phyloP scores from a whole-genome alignment of 2,797 vertebrate genomes.

The Rhodeus uyekii region DNA sequence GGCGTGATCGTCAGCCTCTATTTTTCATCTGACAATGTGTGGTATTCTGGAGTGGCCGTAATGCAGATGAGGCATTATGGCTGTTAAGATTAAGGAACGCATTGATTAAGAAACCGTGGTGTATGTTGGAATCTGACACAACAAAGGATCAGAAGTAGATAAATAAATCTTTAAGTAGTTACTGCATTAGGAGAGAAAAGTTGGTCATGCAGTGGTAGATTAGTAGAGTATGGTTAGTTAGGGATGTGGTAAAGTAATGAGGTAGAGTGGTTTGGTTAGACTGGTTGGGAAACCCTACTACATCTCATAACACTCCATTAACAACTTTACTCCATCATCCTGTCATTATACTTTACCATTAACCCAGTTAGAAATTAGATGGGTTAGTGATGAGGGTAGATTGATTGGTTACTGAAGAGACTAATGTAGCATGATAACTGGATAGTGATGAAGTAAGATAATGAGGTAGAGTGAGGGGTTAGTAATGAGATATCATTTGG shows the following conservation, averaged over 20 bases:
- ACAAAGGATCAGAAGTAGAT: conserved; percentile 7
- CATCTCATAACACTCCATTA: not conserved
- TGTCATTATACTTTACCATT: not conserved
- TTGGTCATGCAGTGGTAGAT: not conserved
- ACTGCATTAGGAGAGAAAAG: not conserved
- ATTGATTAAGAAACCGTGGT: conserved; percentile 28
- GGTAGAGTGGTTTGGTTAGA: not conserved
- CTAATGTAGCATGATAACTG: not conserved
- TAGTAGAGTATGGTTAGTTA: no score
- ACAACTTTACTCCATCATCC: not conserved
- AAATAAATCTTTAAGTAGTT: conserved; percentile 12
- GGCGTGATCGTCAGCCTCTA: conserved; percentile 55
- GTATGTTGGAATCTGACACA: conserved; percentile 21
- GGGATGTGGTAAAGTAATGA: not conserved
- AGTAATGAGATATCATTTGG: not conserved
- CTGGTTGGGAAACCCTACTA: not conserved
- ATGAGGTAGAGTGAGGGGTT: not conserved
- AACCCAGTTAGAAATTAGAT: not conserved
- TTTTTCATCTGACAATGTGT: conserved; percentile 52
- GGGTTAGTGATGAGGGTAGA: not conserved
- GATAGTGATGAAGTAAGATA: not conserved
- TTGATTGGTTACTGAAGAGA: no score
- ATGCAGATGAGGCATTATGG: conserved; percentile 47
- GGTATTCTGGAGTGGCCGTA: conserved; percentile 27
- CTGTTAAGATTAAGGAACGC: conserved; percentile 25